Percentiles rank a stretch among this genome's conserved stretches.
Conservation (phyloP, 2,888 invertebrate species). For the Plagiodera versicolora region DNA sequence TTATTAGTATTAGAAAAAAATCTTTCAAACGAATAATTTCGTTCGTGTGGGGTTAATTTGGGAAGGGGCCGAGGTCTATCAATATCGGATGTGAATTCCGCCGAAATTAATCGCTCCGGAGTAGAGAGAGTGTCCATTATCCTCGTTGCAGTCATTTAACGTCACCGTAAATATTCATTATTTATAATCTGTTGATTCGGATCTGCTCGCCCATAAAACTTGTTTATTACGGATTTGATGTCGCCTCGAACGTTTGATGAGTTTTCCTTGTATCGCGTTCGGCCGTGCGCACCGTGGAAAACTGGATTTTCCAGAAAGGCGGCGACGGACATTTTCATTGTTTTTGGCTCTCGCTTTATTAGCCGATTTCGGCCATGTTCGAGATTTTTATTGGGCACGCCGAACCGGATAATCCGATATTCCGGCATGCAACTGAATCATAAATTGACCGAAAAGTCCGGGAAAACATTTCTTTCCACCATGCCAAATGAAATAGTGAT, state of each 20-base stretch:
- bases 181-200: conserved; percentile 12
- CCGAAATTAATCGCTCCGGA: too few relatives aligned
- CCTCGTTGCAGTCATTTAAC: background rate
- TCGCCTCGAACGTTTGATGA: background rate
- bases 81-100: too few relatives aligned
- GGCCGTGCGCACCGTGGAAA: background rate
- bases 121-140: background rate
- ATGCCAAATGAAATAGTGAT: too few relatives aligned
- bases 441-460: too few relatives aligned
- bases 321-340: background rate
- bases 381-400: background rate
- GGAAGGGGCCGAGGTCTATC: too few relatives aligned
- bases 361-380: background rate
- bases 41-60: too few relatives aligned
- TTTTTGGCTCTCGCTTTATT: background rate
- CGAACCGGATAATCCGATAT: background rate
- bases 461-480: too few relatives aligned
- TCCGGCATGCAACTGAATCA: background rate
- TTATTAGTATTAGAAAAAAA: too few relatives aligned
- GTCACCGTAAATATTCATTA: conserved; percentile 10
- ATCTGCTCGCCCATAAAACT: conserved; percentile 7
- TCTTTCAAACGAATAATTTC: too few relatives aligned
- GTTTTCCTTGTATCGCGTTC: background rate
- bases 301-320: background rate
- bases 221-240: conserved; percentile 8